phyloP scores from a whole-genome alignment of 2,888 invertebrate genomes.

The Pyrrhia umbra region DNA sequence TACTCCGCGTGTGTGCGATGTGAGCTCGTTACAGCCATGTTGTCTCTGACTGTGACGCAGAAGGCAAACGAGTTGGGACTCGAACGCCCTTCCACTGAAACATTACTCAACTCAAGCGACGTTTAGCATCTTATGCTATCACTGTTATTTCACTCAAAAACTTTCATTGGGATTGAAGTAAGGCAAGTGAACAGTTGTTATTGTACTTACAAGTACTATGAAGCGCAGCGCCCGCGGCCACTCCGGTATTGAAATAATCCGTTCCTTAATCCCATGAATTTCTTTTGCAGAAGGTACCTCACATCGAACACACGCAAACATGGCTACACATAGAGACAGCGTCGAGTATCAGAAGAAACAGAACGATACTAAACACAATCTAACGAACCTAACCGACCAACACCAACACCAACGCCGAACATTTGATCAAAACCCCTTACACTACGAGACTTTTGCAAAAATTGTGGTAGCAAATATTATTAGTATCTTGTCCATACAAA shows the following conservation, averaged over 20 bases:
- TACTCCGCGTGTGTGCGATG: conserved; percentile 41
- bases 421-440: conserved; percentile 81
- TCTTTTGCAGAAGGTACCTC: conserved; percentile 8
- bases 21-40: too few relatives aligned
- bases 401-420: conserved; percentile 73
- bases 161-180: too few relatives aligned
- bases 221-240: neutral
- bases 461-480: conserved; percentile 84
- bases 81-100: too few relatives aligned
- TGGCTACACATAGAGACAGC: conserved; percentile 52
- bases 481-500: conserved; percentile 78
- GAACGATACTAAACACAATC: conserved; percentile 68
- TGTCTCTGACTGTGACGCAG: too few relatives aligned
- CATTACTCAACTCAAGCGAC: too few relatives aligned
- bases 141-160: too few relatives aligned
- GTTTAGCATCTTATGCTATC: too few relatives aligned
- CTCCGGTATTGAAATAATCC: neutral
- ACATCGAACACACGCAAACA: conserved; percentile 22
- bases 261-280: neutral
- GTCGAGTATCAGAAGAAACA: conserved; percentile 54
- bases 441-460: conserved; percentile 83
- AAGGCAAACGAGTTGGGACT: too few relatives aligned
- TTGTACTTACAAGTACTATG: too few relatives aligned
- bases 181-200: too few relatives aligned
- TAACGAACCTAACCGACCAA: conserved; percentile 74